Base-by-base conservation (phyloP, 2,113 vertebrate genomes). In the Clarias macrocephalus region DNA sequence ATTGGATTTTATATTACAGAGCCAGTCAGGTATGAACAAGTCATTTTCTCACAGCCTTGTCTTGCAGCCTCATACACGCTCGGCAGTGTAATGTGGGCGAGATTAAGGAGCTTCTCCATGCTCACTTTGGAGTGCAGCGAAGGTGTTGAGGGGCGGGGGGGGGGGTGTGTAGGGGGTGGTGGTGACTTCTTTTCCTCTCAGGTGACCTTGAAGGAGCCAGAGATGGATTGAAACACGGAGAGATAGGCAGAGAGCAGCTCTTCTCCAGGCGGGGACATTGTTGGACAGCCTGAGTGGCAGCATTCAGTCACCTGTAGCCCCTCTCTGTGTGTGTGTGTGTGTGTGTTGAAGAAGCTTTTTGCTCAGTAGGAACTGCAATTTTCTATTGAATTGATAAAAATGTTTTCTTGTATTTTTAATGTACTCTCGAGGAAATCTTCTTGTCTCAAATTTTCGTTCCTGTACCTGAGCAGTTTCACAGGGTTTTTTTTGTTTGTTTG, bases 1-100 rank as follows among this genome's bases (percentile, higher is more conserved):
- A 99, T 96, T 99, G 97, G 96, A 97, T 97, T 98, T 97, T 97
- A 89, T 97, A 96, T 98, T 98, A 96, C 95, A 89, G 66, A 95
- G 92, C 94, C 95, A 96, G 95, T 96, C 97, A 97, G 96, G 97
- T 96, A 96, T 95, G 96, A 95, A 97, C 96, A 97, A 97, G 96
- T 96, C 96, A 97, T 98, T 98, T 97, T 96, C 95, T 92, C 93
- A 91, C 92, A 87, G 88, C 95, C 96, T 95, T 96, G 96, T 96
- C 94, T 96, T 96, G 93, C 87, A 93, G 95, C 93, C 91, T 92
- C 95, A 92, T 56, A 86, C 93, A 94, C 93, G 94, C 93, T 94
- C 93, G 94, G 90, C 88, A 92, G 93, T 94, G 91, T 93, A 93
- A 88, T 91, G 89, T 92, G 88, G 84, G 87, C 56, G 80, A 94